phyloP scores from a whole-genome alignment of 2,797 vertebrate species.

The Aulostomus chinensis region DNA sequence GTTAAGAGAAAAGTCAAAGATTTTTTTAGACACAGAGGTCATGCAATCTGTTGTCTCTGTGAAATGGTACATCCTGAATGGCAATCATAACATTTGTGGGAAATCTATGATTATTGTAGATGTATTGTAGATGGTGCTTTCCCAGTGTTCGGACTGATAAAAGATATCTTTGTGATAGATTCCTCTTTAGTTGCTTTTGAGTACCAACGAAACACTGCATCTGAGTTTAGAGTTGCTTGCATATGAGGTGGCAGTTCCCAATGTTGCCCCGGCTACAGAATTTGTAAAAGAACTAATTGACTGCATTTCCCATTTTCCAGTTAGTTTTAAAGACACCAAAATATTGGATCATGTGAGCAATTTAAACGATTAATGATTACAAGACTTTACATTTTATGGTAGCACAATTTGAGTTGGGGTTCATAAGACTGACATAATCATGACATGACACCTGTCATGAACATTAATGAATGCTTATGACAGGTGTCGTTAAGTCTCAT shows the following conservation, averaged over 20 bases:
- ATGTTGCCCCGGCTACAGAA: slow-evolving; percentile 28
- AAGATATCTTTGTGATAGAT: slow-evolving; percentile 26
- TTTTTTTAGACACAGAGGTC: slow-evolving; percentile 13
- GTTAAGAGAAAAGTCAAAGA: slow-evolving; percentile 25
- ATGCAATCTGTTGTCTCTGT: too few species aligned
- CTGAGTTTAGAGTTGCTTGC: slow-evolving; percentile 15
- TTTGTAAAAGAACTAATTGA: slow-evolving; percentile 30
- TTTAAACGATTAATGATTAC: too few species aligned
- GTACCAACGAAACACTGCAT: slow-evolving; percentile 13
- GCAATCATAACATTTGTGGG: slow-evolving; percentile 28
- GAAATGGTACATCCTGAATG: slow-evolving; percentile 23
- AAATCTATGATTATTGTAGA: slow-evolving; percentile 28
- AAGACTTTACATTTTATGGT: too few species aligned
- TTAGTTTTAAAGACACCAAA: slow-evolving; percentile 25
- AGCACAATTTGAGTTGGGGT: too few species aligned
- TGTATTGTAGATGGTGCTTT: slow-evolving; percentile 8
- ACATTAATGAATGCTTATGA: too few species aligned
- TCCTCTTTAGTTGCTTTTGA: slow-evolving; percentile 16
- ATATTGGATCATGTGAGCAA: too few species aligned
- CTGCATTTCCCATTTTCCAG: slow-evolving; percentile 24
- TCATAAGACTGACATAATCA: too few species aligned
- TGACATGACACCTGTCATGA: too few species aligned
- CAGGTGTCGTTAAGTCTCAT: too few species aligned
- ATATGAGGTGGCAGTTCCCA: slow-evolving; percentile 20
- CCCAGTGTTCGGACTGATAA: slow-evolving; percentile 31